Evolutionary conservation across 1,140 invertebrate genomes (phyloP).

Genomic region (Drosophila nikananu): DNA sequence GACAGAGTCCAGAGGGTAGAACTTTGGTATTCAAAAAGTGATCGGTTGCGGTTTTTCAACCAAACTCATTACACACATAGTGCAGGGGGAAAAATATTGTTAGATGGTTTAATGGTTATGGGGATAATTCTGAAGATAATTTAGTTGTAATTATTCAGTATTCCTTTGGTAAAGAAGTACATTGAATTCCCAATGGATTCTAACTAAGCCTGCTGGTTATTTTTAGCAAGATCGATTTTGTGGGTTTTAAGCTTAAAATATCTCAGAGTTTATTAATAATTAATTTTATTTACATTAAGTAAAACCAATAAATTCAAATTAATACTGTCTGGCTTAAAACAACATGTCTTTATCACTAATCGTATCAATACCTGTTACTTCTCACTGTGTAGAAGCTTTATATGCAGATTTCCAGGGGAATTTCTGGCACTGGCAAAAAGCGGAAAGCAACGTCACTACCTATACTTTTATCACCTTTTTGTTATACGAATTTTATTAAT

Average conservation of each 20-base stretch:
- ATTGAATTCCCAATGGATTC: no score
- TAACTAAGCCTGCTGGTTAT: no score
- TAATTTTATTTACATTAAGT: no score
- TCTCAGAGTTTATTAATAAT: no score
- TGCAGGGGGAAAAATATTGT: slow-evolving; percentile 3
- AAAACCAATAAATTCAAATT: no score
- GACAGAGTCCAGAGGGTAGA: slow-evolving; percentile 4
- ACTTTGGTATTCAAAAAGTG: slow-evolving; percentile 49
- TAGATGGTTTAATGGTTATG: not conserved
- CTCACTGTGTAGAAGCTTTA: slow-evolving; percentile 17
- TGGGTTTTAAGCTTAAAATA: no score
- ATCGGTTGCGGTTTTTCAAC: slow-evolving; percentile 60
- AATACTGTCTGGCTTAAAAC: no score
- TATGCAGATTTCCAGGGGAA: slow-evolving; percentile 25
- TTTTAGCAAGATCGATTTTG: no score
- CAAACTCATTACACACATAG: slow-evolving; percentile 38
- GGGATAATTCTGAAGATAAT: not conserved
- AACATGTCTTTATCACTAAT: no score
- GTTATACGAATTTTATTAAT: not conserved
- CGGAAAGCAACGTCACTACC: not conserved
- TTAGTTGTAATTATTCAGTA: not conserved
- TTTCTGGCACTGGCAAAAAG: slow-evolving; percentile 18
- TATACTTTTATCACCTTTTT: slow-evolving; percentile 7
- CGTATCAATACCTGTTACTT: not conserved
- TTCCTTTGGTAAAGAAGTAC: no score